A percentile compares a stretch with the other conserved stretches of the same genome.
Evolutionary conservation across 2,888 invertebrate species (phyloP).

Genomic region (Hirtodrosophila alboralis): DNA sequence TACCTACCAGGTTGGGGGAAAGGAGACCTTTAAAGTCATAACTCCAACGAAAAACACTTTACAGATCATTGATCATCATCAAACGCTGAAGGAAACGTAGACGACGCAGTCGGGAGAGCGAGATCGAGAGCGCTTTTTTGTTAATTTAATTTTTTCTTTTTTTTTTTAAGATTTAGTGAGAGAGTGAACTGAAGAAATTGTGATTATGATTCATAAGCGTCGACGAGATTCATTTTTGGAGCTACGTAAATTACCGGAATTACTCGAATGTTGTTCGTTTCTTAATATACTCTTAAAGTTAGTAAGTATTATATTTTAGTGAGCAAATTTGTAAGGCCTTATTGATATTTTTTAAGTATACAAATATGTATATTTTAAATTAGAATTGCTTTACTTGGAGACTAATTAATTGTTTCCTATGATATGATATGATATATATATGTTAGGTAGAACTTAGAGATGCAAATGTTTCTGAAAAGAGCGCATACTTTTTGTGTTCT

Average conservation of each 20-base stretch:
- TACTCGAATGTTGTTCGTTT: constrained; percentile 56
- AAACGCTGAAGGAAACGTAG: constrained; percentile 35
- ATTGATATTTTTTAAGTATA: no score
- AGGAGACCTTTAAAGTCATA: constrained; percentile 51
- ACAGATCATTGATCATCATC: constrained; percentile 82
- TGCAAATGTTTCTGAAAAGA: no score
- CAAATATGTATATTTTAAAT: no score
- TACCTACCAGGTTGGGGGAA: constrained; percentile 14
- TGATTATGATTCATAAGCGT: constrained; percentile 76
- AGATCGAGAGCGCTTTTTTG: constrained; percentile 1
- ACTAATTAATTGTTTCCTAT: no score
- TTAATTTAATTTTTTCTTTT: no score
- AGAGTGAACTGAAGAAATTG: constrained; percentile 46
- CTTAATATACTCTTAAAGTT: constrained; percentile 1
- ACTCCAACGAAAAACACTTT: constrained; percentile 73
- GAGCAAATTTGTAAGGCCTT: neutral
- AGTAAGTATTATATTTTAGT: neutral
- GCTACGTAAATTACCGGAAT: constrained; percentile 75
- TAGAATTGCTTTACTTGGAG: no score
- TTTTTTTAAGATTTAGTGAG: constrained; percentile 12
- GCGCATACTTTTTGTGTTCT: no score
- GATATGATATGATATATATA: no score
- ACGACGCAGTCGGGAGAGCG: constrained; percentile 12
- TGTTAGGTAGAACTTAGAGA: no score
- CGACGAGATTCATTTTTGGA: constrained; percentile 42